Evolutionary conservation across 2,888 invertebrate genomes (phyloP).

Genomic region (Eueremaeus valkanovi): DNA sequence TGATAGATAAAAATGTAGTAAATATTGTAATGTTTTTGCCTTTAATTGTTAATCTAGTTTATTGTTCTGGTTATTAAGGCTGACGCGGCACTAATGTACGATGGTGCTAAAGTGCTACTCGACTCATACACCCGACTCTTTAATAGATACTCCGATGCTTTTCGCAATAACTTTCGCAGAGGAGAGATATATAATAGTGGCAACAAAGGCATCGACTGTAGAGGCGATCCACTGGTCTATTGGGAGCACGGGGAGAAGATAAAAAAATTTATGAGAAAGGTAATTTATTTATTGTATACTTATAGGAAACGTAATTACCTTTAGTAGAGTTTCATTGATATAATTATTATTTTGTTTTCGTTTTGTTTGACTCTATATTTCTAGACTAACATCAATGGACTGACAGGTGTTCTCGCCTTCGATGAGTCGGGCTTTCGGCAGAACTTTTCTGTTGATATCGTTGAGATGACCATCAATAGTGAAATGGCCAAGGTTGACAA

Average conservation of each 20-base stretch:
- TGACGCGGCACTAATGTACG: constrained; percentile 91
- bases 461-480: constrained; percentile 41
- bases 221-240: constrained; percentile 72
- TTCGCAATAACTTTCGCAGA: constrained; percentile 59
- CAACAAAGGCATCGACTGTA: constrained; percentile 74
- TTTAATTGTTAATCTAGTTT: no score
- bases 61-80: no score
- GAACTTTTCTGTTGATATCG: constrained; percentile 41
- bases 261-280: constrained; percentile 76
- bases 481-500: no score
- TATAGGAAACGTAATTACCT: no score
- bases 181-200: constrained; percentile 66
- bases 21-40: no score
- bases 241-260: constrained; percentile 91
- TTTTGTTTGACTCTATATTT: background rate
- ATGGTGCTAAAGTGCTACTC: constrained; percentile 84
- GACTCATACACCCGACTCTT: constrained; percentile 83
- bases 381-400: constrained; percentile 35
- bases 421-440: constrained; percentile 35
- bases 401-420: constrained; percentile 40
- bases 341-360: background rate
- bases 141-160: constrained; percentile 77
- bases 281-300: no score
- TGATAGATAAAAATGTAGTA: no score
- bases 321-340: no score